Evolutionary conservation across 2,888 invertebrate species (phyloP), one percentile per base, ranked within the genome.

Genomic region (Dinocampus coccinellae): DNA sequence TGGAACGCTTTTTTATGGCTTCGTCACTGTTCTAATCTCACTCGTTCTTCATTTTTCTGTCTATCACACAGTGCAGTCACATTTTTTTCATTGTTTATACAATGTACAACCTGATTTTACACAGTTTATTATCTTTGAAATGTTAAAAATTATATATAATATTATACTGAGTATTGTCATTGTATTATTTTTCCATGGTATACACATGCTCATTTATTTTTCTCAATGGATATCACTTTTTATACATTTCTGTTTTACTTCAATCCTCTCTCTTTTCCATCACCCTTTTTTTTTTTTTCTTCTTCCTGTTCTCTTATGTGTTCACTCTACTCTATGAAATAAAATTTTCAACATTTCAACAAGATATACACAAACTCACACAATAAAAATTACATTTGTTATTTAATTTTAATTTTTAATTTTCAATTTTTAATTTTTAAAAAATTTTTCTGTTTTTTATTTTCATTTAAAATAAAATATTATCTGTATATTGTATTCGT

Each of bases 1-100:
- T 26, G 66, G 58, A 36, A 65, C 52, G 62, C 36, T 70, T 66
- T 73, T 42, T 58, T 39, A 22, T 29, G 33, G 60, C 39, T 29
- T 16, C 57, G 60, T 33, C 16, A 34, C 62, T 33, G 4, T 1
- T n/a, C n/a, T 16, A 47, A 47, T 16, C 20, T 47, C 47, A 16
- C 16, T n/a, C 16, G 6, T 1, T 10, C 26, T 33, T 22, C 10
- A 7, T 22, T 26, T 13, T 16, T 36, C 33, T 26, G 39, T 55
- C 26, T 61, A 7, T 22, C n/a, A 11, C 39, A 20, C 47, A 47
- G 7, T 16, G 47, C 47, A 20, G 47, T 3, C 16, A 6, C 34
- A 11, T 13, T 58, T 7, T 24, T 26, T 53, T 57, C 29, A 3
- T 57, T 58, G 52, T 61, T 67, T 70, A n/a, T n/a, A 57, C 66